These are phyloP conservation scores for Uria lomvia DNA, from an alignment of 2,113 vertebrate genomes.

Conservation along the genomic window DNA sequence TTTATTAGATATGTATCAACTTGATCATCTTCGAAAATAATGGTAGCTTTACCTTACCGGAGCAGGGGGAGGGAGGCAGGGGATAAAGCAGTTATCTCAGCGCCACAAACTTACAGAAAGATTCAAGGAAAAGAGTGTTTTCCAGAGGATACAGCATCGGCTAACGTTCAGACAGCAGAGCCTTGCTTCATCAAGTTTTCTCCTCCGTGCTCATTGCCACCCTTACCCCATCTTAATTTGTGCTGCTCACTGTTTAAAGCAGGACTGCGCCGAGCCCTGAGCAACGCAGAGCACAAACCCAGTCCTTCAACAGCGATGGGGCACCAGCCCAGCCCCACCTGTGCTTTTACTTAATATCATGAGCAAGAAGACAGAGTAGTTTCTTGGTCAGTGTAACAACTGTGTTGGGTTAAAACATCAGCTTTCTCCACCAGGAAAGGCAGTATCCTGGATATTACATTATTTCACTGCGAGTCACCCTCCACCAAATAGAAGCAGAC, in stretches of 20 bases:
- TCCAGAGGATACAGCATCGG: neutral
- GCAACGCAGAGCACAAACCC: neutral
- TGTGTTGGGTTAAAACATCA: neutral
- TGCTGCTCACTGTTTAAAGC: neutral
- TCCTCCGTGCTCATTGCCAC: neutral
- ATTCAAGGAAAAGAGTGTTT: neutral
- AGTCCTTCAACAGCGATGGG: neutral
- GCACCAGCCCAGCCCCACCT: neutral
- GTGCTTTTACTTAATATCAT: neutral
- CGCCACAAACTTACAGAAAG: neutral
- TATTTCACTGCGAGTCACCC: accelerated
- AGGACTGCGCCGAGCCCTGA: neutral
- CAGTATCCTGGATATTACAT: neutral
- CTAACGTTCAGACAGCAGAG: neutral
- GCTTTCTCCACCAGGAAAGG: neutral
- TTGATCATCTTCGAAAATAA: neutral
- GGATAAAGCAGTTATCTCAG: neutral
- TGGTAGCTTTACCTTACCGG: neutral
- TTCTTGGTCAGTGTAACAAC: neutral
- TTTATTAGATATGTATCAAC: neutral
- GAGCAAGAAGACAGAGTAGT: neutral
- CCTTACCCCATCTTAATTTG: neutral
- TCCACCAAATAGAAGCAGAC: neutral
- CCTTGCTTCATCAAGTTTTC: neutral
- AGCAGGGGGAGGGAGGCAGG: neutral